Evolutionary conservation across 2,888 invertebrate species (phyloP).

Genomic region (Diogma glabrata): DNA sequence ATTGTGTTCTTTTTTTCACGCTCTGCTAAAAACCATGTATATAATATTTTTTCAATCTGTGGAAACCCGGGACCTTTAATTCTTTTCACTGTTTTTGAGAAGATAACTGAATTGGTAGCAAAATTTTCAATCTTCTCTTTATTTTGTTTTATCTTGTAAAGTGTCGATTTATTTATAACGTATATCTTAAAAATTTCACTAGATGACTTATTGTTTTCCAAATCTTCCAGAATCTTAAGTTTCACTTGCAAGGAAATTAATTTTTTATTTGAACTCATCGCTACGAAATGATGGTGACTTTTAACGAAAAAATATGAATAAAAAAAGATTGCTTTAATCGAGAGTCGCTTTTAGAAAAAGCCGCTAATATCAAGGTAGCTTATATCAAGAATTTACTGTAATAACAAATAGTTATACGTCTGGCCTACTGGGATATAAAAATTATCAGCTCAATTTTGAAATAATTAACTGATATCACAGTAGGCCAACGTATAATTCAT

Average conservation of each 20-base stretch:
- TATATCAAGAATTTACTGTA: background rate
- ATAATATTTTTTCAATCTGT: background rate
- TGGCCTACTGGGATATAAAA: too few species aligned
- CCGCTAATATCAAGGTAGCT: background rate
- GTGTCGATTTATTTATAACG: background rate
- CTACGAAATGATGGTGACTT: background rate
- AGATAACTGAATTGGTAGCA: background rate
- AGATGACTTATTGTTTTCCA: background rate
- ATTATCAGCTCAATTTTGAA: too few species aligned
- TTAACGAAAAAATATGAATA: background rate
- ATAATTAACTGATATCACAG: too few species aligned
- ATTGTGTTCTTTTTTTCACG: background rate
- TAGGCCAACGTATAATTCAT: too few species aligned
- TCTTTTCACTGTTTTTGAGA: constrained; percentile 3
- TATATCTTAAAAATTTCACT: background rate
- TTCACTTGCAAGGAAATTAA: background rate
- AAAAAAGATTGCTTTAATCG: background rate
- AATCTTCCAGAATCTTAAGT: background rate
- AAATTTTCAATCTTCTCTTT: constrained; percentile 8
- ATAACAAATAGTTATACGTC: too few species aligned
- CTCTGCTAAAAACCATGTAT: constrained; percentile 2
- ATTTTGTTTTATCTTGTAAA: background rate
- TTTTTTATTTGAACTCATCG: background rate
- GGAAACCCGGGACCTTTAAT: background rate
- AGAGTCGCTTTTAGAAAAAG: background rate